Percentiles rank a stretch among this genome's conserved stretches.
Evolutionary conservation across 1,140 invertebrate species (phyloP).

Genomic region (Pseudomyrmex sp.): DNA sequence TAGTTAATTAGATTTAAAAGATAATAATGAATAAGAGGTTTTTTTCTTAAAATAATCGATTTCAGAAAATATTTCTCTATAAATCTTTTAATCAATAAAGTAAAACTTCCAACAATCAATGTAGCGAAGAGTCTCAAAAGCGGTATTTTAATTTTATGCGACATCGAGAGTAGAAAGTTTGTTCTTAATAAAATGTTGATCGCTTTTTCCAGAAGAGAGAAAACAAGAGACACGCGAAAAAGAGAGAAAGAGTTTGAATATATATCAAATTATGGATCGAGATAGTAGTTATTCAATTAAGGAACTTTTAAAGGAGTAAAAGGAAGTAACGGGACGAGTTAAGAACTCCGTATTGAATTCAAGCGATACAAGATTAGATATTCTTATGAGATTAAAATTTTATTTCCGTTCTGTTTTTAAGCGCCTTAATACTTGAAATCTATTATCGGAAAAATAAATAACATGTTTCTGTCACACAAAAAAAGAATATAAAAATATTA

Average conservation of each 20-base stretch:
- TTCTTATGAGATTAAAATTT: slow-evolving; percentile 31
- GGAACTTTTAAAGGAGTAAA: slow-evolving; percentile 34
- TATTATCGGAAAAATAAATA: not conserved
- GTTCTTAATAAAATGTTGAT: slow-evolving; percentile 40
- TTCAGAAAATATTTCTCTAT: slow-evolving; percentile 2
- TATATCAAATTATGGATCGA: slow-evolving; percentile 29
- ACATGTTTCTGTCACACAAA: too few relatives aligned
- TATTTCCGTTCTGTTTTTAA: slow-evolving; percentile 4
- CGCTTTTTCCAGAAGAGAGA: not conserved
- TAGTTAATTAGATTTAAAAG: not conserved
- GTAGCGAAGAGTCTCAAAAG: slow-evolving; percentile 12
- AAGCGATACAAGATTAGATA: slow-evolving; percentile 28
- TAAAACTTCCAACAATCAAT: slow-evolving; percentile 27
- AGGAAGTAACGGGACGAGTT: slow-evolving; percentile 12
- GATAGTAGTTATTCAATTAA: slow-evolving; percentile 50
- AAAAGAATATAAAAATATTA: not conserved
- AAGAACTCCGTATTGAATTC: slow-evolving; percentile 28
- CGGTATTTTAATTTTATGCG: slow-evolving; percentile 47
- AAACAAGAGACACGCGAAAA: not conserved
- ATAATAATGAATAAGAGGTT: slow-evolving; percentile 19
- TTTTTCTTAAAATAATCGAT: slow-evolving; percentile 4
- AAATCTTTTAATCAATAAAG: slow-evolving; percentile 39
- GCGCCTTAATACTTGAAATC: not conserved
- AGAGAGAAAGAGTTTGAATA: slow-evolving; percentile 13
- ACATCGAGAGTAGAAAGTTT: slow-evolving; percentile 42